A percentile compares a stretch with the other conserved stretches of the same genome.
phyloP scores from a whole-genome alignment of 2,113 vertebrate genomes.

The Menura novaehollandiae region DNA sequence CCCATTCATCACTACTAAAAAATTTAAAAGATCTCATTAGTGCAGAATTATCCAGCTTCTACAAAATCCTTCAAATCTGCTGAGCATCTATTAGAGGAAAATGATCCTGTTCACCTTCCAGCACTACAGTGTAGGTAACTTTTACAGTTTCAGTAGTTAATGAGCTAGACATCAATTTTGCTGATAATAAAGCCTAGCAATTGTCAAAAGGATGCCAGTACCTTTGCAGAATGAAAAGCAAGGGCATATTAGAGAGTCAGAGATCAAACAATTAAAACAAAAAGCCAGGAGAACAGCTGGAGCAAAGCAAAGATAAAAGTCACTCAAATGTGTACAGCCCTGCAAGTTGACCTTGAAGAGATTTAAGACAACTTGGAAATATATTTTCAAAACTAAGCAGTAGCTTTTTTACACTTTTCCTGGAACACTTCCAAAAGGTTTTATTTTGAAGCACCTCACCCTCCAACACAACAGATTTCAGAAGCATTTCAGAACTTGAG shows the following conservation, averaged over 20 bases:
- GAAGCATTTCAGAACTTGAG: not conserved
- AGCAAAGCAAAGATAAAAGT: not conserved
- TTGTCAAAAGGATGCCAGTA: not conserved
- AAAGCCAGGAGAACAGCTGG: not conserved
- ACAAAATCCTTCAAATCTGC: not conserved
- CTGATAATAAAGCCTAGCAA: not conserved
- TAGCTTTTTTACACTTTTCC: not conserved
- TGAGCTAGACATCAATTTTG: not conserved
- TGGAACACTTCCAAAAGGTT: not conserved
- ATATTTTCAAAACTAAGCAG: not conserved
- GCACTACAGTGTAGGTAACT: not conserved
- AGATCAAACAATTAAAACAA: not conserved
- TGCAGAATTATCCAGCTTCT: not conserved
- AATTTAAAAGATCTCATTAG: not conserved
- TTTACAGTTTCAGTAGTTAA: not conserved
- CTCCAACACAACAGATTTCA: not conserved
- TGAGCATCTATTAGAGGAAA: not conserved
- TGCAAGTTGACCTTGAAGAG: not conserved
- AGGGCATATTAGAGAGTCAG: not conserved
- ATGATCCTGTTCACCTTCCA: not conserved
- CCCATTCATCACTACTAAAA: not conserved
- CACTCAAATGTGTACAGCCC: not conserved
- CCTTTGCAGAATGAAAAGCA: not conserved
- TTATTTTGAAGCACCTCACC: not conserved
- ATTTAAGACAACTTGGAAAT: not conserved